Evolutionary conservation across 2,113 vertebrate species (phyloP).

Genomic region (Cyanoderma ruficeps): DNA sequence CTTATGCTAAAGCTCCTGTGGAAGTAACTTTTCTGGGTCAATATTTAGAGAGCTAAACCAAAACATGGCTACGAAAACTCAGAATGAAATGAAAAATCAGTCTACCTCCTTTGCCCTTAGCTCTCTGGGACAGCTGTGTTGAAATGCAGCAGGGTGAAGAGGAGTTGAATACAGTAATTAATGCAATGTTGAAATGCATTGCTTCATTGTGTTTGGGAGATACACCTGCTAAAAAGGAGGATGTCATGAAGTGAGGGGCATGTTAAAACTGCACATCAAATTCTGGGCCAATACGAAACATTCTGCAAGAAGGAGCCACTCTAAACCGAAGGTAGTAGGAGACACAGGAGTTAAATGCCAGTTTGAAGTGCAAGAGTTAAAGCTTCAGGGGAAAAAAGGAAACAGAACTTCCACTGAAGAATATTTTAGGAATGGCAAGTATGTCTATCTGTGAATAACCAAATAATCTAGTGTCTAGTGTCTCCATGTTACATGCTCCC

Average conservation of each 20-base stretch:
- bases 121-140: not conserved
- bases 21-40: not conserved
- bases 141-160: not conserved
- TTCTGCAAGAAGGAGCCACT: not conserved
- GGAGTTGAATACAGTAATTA: not conserved
- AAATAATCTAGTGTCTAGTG: accelerated
- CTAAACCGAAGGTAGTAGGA: not conserved
- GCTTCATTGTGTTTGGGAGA: not conserved
- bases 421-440: not conserved
- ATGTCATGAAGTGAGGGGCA: not conserved
- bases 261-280: not conserved
- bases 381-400: not conserved
- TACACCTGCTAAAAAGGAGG: not conserved
- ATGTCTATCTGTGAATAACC: not conserved
- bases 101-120: not conserved
- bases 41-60: not conserved
- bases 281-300: not conserved
- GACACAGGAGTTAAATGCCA: not conserved
- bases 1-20: not conserved
- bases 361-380: not conserved
- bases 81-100: not conserved
- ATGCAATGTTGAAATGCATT: not conserved
- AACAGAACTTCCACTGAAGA: not conserved
- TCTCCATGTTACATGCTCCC: not conserved
- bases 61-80: not conserved